A percentile compares a stretch with the other conserved stretches of the same genome.
Evolutionary conservation across 2,797 vertebrate genomes (phyloP).

Genomic region (Cyprinella venusta): DNA sequence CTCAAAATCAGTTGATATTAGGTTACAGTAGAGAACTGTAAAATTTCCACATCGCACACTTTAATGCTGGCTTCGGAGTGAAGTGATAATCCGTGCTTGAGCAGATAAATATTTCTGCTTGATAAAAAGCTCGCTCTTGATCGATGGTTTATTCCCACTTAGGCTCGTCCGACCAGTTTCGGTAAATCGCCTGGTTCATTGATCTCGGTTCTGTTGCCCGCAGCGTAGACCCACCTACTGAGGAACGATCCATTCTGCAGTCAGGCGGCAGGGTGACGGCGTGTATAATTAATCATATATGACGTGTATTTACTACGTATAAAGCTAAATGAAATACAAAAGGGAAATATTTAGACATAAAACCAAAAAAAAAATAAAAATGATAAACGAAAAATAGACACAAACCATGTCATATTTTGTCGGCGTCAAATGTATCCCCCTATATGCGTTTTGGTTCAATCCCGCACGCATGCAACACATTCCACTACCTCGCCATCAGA

Average conservation of each 20-base stretch:
- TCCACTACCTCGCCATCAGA: slow-evolving; percentile 67
- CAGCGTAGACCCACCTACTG: slow-evolving; percentile 84
- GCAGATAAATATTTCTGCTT: slow-evolving; percentile 4
- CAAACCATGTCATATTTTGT: too few relatives aligned
- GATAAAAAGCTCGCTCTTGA: slow-evolving; percentile 30
- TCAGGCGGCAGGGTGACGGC: slow-evolving; percentile 60
- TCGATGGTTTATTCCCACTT: slow-evolving; percentile 61
- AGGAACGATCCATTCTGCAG: slow-evolving; percentile 73
- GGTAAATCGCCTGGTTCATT: slow-evolving; percentile 80
- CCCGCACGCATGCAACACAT: slow-evolving; percentile 66
- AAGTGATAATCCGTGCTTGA: slow-evolving; percentile 21
- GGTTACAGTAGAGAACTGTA: slow-evolving; percentile 53
- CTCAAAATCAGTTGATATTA: slow-evolving; percentile 37
- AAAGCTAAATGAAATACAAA: too few relatives aligned
- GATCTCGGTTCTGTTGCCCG: slow-evolving; percentile 84
- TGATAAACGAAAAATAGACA: not conserved
- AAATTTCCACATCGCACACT: slow-evolving; percentile 61
- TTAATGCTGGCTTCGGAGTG: slow-evolving; percentile 37
- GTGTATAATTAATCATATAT: not conserved
- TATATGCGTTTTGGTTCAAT: slow-evolving; percentile 47
- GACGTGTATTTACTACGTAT: not conserved
- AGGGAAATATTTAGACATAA: accelerated
- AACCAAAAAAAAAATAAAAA: too few relatives aligned
- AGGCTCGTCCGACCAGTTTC: slow-evolving; percentile 72
- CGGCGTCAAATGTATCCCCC: not conserved